Base-by-base conservation (phyloP, 2,113 vertebrate genomes). In the Genyomyrus donnyi region DNA sequence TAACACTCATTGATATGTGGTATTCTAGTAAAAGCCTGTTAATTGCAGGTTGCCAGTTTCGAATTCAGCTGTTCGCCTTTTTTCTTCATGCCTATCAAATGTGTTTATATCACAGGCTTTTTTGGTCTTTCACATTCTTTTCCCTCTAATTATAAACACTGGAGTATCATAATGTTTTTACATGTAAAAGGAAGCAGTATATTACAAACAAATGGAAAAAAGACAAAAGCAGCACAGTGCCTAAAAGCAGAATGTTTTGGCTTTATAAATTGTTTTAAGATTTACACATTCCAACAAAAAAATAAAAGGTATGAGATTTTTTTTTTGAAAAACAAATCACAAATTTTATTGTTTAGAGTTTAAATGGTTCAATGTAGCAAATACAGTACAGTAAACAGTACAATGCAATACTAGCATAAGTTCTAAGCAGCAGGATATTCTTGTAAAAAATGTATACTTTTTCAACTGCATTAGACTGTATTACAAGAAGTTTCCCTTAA, bases 401-500 rank as follows among this genome's bases (percentile, higher is more conserved):
- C 91, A 89, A 90, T 45, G 62, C 83, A 77, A 74, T 56, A 90
- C 87, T 49, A 45, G 85, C 91, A 90, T 84, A 85, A 53, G 84
- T 89, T 80, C 88, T 89, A 89, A 90, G 85, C 24, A 53, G 10
- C 17, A 15, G 85, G 27, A 52, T 17, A 53, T 87, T 52, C 85
- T 39, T 87, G 46, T 86, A 86, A 49, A 85, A 48, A n/a, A n/a
- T 13, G 7, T 46, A n/a, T 56, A 21, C 19, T 46, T 31, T n/a
- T 86, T 86, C 49, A 46, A 6, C 87, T 87, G 92, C 90, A 93
- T 93, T 93, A 93, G 93, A 94, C 93, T 95, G 92, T 94, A 94
- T 94, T 93, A 93, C 94, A 95, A 95, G 93, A 94, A 93, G 93
- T 91, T 92, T 93, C 89, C 91, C 92, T 93, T 95, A 95, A 95